phyloP scores from a whole-genome alignment of 2,888 invertebrate species.

The Lysandra coridon region DNA sequence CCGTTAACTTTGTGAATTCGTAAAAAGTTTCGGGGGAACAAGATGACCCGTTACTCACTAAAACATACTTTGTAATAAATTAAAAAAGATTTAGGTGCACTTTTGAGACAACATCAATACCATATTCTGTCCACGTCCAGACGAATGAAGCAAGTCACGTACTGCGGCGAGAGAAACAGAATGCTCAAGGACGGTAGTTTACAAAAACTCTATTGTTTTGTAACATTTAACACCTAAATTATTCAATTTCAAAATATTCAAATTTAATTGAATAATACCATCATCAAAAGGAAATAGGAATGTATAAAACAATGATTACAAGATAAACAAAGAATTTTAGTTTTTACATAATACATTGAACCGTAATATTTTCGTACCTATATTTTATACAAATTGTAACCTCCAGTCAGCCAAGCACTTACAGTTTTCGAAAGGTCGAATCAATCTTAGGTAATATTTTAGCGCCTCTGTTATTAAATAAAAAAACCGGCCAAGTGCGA shows the following conservation, averaged over 20 bases:
- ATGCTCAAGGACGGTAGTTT: slow-evolving; percentile 14
- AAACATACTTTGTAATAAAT: background rate
- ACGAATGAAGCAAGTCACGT: slow-evolving; percentile 26
- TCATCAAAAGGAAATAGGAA: background rate
- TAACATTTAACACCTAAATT: background rate
- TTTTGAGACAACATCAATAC: background rate
- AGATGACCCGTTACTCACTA: no score
- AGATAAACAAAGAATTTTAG: background rate
- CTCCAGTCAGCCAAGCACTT: background rate
- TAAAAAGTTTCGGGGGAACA: no score
- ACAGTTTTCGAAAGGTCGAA: background rate
- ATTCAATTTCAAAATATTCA: background rate
- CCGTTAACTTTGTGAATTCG: no score
- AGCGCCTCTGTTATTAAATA: slow-evolving; percentile 26
- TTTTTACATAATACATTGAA: background rate
- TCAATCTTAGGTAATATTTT: slow-evolving; percentile 9
- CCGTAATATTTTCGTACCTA: background rate
- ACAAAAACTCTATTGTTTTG: slow-evolving; percentile 5
- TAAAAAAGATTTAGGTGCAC: background rate
- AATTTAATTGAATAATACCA: background rate
- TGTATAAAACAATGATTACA: background rate
- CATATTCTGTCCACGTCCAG: slow-evolving; percentile 23
- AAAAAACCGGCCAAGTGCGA: slow-evolving; percentile 18
- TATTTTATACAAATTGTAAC: background rate
- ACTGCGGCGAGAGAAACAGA: slow-evolving; percentile 14